Evolutionary conservation across 2,113 vertebrate species (phyloP).

Genomic region (Maccullochella peelii): DNA sequence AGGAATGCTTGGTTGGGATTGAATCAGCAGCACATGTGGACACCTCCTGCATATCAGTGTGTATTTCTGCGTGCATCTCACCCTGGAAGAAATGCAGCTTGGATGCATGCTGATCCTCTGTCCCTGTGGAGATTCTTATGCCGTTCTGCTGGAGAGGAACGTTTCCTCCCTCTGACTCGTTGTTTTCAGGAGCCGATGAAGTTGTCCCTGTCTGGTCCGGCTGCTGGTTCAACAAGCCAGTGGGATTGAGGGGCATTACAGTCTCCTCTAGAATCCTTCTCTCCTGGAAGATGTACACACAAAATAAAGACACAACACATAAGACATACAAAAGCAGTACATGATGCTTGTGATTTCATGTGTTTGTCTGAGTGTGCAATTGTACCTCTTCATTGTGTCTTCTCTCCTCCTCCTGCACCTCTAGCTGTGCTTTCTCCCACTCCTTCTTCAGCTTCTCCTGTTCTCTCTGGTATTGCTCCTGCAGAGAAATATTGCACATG

Average conservation of each 20-base stretch:
- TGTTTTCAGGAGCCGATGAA: constrained; percentile 47
- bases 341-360: neutral
- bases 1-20: neutral
- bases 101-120: constrained; percentile 74
- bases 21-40: neutral
- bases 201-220: constrained; percentile 29
- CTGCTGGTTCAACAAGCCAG: constrained; percentile 63
- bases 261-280: constrained; percentile 96
- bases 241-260: constrained; percentile 85
- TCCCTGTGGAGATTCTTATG: constrained; percentile 58
- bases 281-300: constrained; percentile 83
- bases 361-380: neutral
- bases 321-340: neutral
- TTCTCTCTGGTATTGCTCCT: constrained; percentile 95
- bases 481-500: constrained; percentile 8
- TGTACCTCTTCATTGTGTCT: constrained; percentile 96
- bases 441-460: constrained; percentile 96
- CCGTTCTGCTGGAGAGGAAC: constrained; percentile 56
- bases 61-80: constrained; percentile 38
- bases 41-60: neutral
- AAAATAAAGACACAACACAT: neutral
- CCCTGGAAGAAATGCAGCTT: constrained; percentile 84
- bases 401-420: constrained; percentile 95
- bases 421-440: constrained; percentile 96
- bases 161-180: neutral